phyloP scores from a whole-genome alignment of 2,797 vertebrate genomes.

The Oophaga sylvatica region DNA sequence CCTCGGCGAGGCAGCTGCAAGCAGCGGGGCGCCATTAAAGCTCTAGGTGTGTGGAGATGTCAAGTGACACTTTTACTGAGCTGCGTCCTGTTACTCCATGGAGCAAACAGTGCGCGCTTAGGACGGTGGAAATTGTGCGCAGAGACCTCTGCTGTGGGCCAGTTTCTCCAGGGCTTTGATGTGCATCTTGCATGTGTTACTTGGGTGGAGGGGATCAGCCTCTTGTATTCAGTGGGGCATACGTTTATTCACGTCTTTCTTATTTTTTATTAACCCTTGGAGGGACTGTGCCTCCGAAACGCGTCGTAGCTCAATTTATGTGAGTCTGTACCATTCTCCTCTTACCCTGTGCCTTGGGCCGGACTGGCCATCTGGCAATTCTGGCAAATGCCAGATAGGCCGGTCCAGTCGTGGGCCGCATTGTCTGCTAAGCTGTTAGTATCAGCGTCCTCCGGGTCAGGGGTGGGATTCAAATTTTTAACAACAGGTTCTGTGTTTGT shows the following conservation, averaged over 20 bases:
- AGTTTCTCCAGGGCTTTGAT: not conserved
- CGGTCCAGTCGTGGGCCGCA: no score
- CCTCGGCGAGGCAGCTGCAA: slow-evolving; percentile 32
- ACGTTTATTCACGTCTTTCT: not conserved
- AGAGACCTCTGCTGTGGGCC: not conserved
- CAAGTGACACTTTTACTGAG: slow-evolving; percentile 41
- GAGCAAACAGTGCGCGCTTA: slow-evolving; percentile 4
- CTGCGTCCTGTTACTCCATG: slow-evolving; percentile 3
- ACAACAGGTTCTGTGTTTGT: no score
- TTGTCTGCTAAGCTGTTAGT: no score
- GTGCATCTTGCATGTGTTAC: slow-evolving; percentile 21
- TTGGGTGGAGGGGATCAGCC: not conserved
- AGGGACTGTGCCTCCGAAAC: not conserved
- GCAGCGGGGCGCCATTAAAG: slow-evolving; percentile 35
- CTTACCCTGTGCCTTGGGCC: no score
- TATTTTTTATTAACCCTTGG: not conserved
- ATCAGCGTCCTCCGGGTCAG: no score
- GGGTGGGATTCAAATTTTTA: no score
- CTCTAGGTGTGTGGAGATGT: slow-evolving; percentile 35
- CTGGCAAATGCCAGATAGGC: no score
- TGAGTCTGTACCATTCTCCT: no score
- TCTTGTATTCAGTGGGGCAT: not conserved
- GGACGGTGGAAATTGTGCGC: not conserved
- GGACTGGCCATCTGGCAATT: no score
- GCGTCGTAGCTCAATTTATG: not conserved